phyloP scores from a whole-genome alignment of 2,888 invertebrate species.

The Heliconius charithonia region DNA sequence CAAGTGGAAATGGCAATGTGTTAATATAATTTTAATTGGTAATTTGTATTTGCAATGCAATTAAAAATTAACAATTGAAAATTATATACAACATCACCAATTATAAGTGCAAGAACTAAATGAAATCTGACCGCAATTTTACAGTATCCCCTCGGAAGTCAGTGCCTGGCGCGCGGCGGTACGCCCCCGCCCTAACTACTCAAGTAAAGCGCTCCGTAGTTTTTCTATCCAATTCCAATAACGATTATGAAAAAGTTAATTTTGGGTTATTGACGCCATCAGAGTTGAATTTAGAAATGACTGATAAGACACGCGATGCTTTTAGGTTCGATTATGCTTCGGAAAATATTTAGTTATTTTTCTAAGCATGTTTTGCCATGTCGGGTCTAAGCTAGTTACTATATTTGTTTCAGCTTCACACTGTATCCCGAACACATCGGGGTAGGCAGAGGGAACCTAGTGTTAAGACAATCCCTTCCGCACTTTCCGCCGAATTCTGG shows the following conservation, averaged over 20 bases:
- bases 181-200: slow-evolving; percentile 61
- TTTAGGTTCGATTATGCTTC: background rate
- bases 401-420: no score
- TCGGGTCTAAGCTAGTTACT: no score
- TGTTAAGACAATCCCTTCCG: no score
- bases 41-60: background rate
- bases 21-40: background rate
- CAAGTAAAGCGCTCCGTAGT: slow-evolving; percentile 50
- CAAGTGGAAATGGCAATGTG: no score
- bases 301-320: background rate
- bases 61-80: background rate
- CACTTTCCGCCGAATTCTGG: no score
- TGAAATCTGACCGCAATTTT: slow-evolving; percentile 56
- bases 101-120: slow-evolving; percentile 50
- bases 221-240: slow-evolving; percentile 43
- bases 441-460: no score
- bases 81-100: slow-evolving; percentile 49
- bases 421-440: no score
- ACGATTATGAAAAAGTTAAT: slow-evolving; percentile 41
- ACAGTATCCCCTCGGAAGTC: slow-evolving; percentile 64
- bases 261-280: slow-evolving; percentile 16
- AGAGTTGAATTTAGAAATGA: background rate
- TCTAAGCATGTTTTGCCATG: no score
- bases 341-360: background rate
- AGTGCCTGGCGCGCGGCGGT: slow-evolving; percentile 64